Evolutionary conservation across 2,113 vertebrate species (phyloP).

Genomic region (Jacana jacana): DNA sequence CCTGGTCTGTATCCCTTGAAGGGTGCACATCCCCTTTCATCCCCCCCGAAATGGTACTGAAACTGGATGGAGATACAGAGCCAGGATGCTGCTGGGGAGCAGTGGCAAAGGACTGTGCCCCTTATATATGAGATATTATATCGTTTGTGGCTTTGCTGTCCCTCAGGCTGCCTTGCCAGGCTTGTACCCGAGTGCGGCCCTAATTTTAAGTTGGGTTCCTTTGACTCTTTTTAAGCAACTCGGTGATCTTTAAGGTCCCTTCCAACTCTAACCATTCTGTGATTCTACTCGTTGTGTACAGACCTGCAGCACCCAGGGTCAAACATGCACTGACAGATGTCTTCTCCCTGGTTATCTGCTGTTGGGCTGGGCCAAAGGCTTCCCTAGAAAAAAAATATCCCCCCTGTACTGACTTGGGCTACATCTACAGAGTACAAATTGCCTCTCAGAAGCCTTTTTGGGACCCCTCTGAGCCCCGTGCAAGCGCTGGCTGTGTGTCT

Average conservation of each 20-base stretch:
- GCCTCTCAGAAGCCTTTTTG: too few relatives aligned
- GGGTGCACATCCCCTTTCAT: background rate
- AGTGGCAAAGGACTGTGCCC: background rate
- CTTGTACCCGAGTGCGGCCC: background rate
- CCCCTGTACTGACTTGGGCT: background rate
- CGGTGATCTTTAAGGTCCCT: too few relatives aligned
- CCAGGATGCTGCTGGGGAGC: background rate
- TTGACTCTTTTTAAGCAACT: accelerated
- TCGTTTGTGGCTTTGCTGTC: background rate
- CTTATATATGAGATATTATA: accelerated
- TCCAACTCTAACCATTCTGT: too few relatives aligned
- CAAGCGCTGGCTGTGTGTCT: background rate
- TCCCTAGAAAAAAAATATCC: background rate
- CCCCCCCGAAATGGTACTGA: accelerated
- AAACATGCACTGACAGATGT: background rate
- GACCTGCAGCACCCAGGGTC: background rate
- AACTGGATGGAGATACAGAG: background rate
- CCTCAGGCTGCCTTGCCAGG: background rate
- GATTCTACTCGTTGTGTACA: background rate
- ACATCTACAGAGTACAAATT: background rate
- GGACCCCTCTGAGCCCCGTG: background rate
- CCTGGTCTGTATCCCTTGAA: accelerated
- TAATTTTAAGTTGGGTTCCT: background rate
- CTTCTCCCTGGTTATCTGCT: background rate
- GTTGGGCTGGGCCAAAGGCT: background rate